A percentile compares a stretch with the other conserved stretches of the same genome.
phyloP scores from a whole-genome alignment of 2,797 vertebrate species.

The Vipera latastei region DNA sequence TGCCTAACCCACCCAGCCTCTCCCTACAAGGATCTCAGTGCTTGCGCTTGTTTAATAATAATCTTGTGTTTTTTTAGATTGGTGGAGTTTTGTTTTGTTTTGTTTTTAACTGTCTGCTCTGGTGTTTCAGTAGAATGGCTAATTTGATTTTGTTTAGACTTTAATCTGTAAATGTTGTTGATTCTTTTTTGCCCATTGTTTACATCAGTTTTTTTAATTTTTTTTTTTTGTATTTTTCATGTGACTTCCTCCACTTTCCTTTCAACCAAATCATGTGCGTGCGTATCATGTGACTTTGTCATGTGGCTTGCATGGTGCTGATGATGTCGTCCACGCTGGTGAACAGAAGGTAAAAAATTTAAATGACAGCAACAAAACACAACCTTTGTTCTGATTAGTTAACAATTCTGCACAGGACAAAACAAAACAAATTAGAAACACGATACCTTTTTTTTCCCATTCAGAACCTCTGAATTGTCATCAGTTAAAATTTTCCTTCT shows the following conservation, averaged over 20 bases:
- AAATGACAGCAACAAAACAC: slow-evolving; percentile 66
- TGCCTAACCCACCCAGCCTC: slow-evolving; percentile 60
- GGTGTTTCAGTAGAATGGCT: slow-evolving; percentile 67
- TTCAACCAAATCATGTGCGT: slow-evolving; percentile 90
- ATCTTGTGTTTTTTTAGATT: slow-evolving; percentile 63
- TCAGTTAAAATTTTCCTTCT: slow-evolving; percentile 32
- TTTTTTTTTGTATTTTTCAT: slow-evolving; percentile 93
- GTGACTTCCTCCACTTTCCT: slow-evolving; percentile 88
- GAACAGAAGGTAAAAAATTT: slow-evolving; percentile 94
- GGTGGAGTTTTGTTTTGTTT: slow-evolving; percentile 66
- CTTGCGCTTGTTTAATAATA: slow-evolving; percentile 63
- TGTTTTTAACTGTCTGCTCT: slow-evolving; percentile 60
- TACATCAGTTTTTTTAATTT: slow-evolving; percentile 89
- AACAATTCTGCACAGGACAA: slow-evolving; percentile 64
- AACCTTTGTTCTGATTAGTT: slow-evolving; percentile 78
- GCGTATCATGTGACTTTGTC: slow-evolving; percentile 96
- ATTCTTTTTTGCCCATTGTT: slow-evolving; percentile 82
- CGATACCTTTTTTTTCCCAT: background rate
- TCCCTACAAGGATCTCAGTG: slow-evolving; percentile 57
- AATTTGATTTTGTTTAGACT: slow-evolving; percentile 75
- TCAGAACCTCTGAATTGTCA: slow-evolving; percentile 47
- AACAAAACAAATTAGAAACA: slow-evolving; percentile 27
- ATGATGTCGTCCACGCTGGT: slow-evolving; percentile 86
- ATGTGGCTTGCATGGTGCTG: slow-evolving; percentile 96
- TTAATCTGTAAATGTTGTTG: slow-evolving; percentile 82